Conservation (phyloP, 2,113 vertebrate genomes). For the Myotis brandtii region DNA sequence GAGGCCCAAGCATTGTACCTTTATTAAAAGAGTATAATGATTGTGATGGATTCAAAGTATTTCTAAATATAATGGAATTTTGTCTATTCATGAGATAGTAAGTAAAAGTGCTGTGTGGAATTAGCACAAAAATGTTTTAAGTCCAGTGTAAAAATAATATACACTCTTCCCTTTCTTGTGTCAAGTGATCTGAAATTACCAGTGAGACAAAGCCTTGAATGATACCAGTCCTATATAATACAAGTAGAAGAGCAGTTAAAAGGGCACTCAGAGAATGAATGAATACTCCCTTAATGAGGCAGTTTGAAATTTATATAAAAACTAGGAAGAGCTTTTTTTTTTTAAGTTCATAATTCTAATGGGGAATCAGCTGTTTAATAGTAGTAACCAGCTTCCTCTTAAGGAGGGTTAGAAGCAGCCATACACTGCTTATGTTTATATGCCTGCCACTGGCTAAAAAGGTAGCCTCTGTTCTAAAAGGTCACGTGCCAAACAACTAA, state of each 20-base stretch:
- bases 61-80: conserved; percentile 35
- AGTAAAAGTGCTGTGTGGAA: not conserved
- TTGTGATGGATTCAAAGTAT: not conserved
- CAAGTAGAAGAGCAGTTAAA: not conserved
- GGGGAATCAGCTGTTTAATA: not conserved
- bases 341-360: not conserved
- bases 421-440: not conserved
- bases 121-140: conserved; percentile 19
- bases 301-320: not conserved
- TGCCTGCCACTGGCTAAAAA: not conserved
- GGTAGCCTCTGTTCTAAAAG: not conserved
- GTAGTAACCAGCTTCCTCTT: not conserved
- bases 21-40: not conserved
- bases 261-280: not conserved
- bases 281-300: not conserved
- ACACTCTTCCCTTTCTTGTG: not conserved
- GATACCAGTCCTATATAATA: not conserved
- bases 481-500: not conserved
- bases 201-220: not conserved
- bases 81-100: not conserved
- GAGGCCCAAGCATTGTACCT: not conserved
- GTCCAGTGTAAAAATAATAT: not conserved
- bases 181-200: conserved; percentile 1
- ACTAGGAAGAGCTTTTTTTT: not conserved
- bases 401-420: not conserved